Evolutionary conservation across 2,113 vertebrate species (phyloP).

Genomic region (Perca flavescens): DNA sequence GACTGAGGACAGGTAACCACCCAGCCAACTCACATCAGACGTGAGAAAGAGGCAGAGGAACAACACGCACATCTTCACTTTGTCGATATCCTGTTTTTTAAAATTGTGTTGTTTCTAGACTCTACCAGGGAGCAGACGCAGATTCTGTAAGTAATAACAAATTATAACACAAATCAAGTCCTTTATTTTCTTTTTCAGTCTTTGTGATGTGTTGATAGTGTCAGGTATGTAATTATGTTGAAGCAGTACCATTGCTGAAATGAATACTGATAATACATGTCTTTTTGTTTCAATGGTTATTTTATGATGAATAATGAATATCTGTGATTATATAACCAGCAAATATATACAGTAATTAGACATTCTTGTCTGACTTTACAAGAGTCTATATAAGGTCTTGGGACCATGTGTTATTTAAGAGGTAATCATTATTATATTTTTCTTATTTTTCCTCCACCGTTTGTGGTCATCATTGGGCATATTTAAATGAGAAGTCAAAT

Average conservation of each 20-base stretch:
- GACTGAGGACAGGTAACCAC: constrained; percentile 25
- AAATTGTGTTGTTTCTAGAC: neutral
- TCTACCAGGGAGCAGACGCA: neutral
- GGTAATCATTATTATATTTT: neutral
- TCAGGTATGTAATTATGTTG: neutral
- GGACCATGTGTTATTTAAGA: neutral
- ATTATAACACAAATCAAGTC: neutral
- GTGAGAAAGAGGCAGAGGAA: neutral
- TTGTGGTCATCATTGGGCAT: neutral
- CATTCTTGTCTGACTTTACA: neutral
- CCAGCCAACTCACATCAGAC: constrained; percentile 22
- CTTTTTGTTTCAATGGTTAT: neutral
- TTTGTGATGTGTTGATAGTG: neutral
- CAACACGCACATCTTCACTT: neutral
- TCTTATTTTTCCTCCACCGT: neutral
- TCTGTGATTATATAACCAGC: neutral
- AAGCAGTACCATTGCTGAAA: neutral
- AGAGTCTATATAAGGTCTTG: neutral
- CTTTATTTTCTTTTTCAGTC: neutral
- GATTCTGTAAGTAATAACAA: constrained; percentile 49
- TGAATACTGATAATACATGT: neutral
- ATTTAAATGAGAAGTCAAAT: constrained; percentile 59
- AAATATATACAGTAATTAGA: neutral
- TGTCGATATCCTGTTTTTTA: neutral
- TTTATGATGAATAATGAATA: neutral